Evolutionary conservation across 2,113 vertebrate genomes (phyloP).

Genomic region (cat (Felis catus)): DNA sequence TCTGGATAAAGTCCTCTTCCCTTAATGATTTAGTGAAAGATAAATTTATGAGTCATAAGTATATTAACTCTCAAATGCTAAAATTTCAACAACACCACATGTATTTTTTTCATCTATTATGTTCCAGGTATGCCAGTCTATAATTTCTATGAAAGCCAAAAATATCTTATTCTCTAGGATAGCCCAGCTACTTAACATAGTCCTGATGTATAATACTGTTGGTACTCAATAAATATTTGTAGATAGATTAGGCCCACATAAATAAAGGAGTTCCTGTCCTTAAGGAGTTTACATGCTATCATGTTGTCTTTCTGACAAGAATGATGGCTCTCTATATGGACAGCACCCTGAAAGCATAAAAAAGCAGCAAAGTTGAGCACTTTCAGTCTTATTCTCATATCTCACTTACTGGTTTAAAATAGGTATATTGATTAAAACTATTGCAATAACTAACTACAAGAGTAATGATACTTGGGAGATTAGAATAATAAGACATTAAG

Average conservation of each 20-base stretch:
- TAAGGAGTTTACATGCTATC: neutral
- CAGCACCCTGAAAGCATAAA: neutral
- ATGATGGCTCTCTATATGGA: neutral
- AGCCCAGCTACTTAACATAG: neutral
- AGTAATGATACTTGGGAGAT: neutral
- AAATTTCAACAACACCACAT: neutral
- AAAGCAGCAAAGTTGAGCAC: neutral
- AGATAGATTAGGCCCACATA: neutral
- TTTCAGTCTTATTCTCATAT: neutral
- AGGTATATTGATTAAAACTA: constrained; percentile 3
- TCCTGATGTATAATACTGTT: neutral
- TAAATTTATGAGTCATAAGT: neutral
- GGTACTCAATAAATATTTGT: neutral
- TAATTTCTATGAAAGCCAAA: neutral
- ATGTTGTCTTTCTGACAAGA: neutral
- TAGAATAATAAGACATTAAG: neutral
- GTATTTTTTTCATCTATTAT: neutral
- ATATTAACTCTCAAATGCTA: neutral
- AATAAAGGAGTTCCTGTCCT: neutral
- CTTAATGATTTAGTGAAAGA: neutral
- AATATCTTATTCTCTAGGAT: neutral
- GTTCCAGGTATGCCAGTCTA: neutral
- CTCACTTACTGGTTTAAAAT: constrained; percentile 12
- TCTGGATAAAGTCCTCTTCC: neutral
- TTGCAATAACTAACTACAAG: constrained; percentile 9